Base-by-base conservation (phyloP, 1,140 invertebrate species). In the Melipona quadrifasciata region DNA sequence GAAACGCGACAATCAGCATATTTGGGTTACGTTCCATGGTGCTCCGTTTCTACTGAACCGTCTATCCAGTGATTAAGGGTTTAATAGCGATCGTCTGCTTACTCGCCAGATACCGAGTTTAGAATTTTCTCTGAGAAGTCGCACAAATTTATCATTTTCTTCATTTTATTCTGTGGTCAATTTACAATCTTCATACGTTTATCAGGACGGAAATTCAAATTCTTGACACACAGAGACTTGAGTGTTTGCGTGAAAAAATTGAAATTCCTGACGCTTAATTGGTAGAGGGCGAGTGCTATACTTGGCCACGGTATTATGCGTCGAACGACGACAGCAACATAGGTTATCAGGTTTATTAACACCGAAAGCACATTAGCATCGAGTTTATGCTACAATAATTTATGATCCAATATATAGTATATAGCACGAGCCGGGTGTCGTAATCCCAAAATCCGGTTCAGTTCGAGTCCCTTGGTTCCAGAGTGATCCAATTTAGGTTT, bases 1-100 rank as follows among this genome's bases (percentile, higher is more conserved):
- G 65, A 67, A 21, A 34, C 31, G 65, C 65, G 65, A 67, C 65
- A 34, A 67, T 67, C 65, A 34, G 65, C 65, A 67, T 67, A 67
- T 67, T 21, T 67, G 19, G 65, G 31, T 67, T 67, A 34, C 65
- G 17, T 67, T 34, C 31, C 31, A 21, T 5, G 2, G 27, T 34
- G 19, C 10, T 67, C 31, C 8, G 31, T 34, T 31, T 67, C 6
- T 34, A 34, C 19, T 3, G 10, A 67, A 12, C 17, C 39, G 19
- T 67, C 10, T 67, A 67, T 47, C 31, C 0, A 67, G 19, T 21
- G 31, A 34, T 67, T 34, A 31, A 3, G 19, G 19, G 2, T 31
- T 21, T 34, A 65, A 21, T 21, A 67, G 1, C 1, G 19, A 61
- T n/a, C 11, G 27, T 27, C 16, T 27, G 64, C 1, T 31, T 65